Evolutionary conservation across 2,888 invertebrate species (phyloP).

Genomic region (Orthosia gothica): DNA sequence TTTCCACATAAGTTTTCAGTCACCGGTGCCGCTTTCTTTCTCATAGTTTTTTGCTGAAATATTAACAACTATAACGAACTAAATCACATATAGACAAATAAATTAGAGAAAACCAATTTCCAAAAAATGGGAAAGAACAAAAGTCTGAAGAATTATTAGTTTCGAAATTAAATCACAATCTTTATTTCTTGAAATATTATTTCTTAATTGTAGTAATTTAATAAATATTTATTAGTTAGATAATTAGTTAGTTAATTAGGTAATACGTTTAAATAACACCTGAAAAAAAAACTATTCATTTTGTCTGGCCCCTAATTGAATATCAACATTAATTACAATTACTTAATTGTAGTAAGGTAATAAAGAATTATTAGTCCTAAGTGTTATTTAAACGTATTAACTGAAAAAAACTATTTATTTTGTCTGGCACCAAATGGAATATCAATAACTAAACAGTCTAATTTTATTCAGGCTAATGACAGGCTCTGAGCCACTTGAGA

Average conservation of each 20-base stretch:
- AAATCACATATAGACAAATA: too few relatives aligned
- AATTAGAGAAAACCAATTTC: not conserved
- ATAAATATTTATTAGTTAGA: not conserved
- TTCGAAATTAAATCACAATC: not conserved
- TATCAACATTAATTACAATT: not conserved
- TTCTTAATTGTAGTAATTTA: too few relatives aligned
- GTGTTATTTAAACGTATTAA: not conserved
- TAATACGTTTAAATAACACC: not conserved
- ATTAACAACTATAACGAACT: too few relatives aligned
- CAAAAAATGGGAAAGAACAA: too few relatives aligned
- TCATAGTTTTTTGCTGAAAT: too few relatives aligned
- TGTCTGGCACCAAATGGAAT: not conserved
- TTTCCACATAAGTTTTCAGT: too few relatives aligned
- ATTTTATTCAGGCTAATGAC: constrained; percentile 4
- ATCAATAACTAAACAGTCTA: constrained; percentile 7
- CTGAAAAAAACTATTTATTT: not conserved
- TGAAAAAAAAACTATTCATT: not conserved
- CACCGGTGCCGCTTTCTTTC: too few relatives aligned
- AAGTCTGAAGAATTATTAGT: not conserved
- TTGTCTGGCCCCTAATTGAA: not conserved
- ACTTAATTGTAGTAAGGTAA: not conserved
- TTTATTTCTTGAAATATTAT: too few relatives aligned
- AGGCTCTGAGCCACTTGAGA: not conserved
- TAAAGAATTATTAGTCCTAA: not conserved
- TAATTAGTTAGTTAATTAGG: not conserved